Evolutionary conservation across 1,140 invertebrate species (phyloP), one percentile per base, ranked within the genome.

Genomic region (Ladona fulva): DNA sequence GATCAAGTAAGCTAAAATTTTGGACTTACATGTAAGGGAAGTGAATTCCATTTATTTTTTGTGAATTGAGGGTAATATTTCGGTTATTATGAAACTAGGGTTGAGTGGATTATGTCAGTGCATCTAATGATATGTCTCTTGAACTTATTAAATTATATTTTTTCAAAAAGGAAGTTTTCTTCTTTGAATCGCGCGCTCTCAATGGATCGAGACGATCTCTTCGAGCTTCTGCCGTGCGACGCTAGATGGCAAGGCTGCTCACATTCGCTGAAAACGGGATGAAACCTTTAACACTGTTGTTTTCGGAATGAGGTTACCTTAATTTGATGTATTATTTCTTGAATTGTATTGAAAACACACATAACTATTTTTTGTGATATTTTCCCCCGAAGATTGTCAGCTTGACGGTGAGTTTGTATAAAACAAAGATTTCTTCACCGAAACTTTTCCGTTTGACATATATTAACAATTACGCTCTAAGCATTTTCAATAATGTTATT

Each of bases 81-180:
- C 29, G 29, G 52, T 66, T 19, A 66, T 66, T 66, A 66, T 22
- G n/a, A 66, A 66, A 66, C n/a, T 66, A 66, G 52, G n/a, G 52
- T 66, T 16, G 14, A 19, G n/a, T 66, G 52, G n/a, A 66, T 66
- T 6, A 66, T 66, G 52, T 66, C 52, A 66, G 52, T 66, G n/a
- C 1, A 66, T 66, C 52, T 66, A 19, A 66, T 66, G n/a, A 66
- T 6, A 22, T 66, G 52, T 66, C 16, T 19, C 14, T 66, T 66
- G 52, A 66, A 22, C 52, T 22, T 66, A 66, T 66, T 66, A 66
- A 66, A 66, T 66, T 66, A 66, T 66, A 66, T 66, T 66, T 66
- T 66, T 66, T 19, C 52, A 66, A 16, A 6, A 66, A 19, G 52
- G 5, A 5, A 12, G 3, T 6, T 66, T 66, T 66, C 52, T 66